Conservation (phyloP, 2,797 vertebrate species). For the Antrozous pallidus region DNA sequence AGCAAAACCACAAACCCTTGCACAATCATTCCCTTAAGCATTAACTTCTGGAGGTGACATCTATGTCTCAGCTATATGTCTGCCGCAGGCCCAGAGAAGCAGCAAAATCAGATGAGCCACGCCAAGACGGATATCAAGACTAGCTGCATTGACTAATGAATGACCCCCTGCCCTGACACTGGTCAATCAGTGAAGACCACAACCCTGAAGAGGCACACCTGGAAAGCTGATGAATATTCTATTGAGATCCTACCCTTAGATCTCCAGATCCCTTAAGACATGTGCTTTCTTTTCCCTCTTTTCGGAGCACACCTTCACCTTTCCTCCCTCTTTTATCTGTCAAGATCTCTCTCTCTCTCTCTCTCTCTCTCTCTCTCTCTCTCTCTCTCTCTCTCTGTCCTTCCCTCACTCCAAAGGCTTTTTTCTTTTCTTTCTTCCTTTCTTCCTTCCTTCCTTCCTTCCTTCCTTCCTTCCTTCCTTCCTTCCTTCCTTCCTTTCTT, state of each 20-base stretch:
- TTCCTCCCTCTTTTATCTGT: not conserved
- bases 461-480: too few relatives aligned
- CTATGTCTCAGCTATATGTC: not conserved
- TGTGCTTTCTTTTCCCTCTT: not conserved
- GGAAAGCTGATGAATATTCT: not conserved
- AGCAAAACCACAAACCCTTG: not conserved
- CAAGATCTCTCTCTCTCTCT: not conserved
- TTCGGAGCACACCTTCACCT: not conserved
- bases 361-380: not conserved
- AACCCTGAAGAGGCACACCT: not conserved
- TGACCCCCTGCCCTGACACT: not conserved
- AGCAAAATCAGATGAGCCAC: not conserved
- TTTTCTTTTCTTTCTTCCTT: too few relatives aligned
- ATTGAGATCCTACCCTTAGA: not conserved
- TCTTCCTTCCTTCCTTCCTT: too few relatives aligned
- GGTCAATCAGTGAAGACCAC: not conserved
- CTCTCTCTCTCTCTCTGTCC: too few relatives aligned
- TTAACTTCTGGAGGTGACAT: not conserved
- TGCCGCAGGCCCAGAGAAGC: not conserved
- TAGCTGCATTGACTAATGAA: not conserved
- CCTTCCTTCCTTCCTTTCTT: too few relatives aligned
- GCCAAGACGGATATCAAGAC: not conserved
- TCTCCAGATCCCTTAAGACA: not conserved
- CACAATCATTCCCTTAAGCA: not conserved
- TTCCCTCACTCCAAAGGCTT: too few relatives aligned